phyloP scores from a whole-genome alignment of 2,797 vertebrate genomes.

The Onychomys leucogaster region DNA sequence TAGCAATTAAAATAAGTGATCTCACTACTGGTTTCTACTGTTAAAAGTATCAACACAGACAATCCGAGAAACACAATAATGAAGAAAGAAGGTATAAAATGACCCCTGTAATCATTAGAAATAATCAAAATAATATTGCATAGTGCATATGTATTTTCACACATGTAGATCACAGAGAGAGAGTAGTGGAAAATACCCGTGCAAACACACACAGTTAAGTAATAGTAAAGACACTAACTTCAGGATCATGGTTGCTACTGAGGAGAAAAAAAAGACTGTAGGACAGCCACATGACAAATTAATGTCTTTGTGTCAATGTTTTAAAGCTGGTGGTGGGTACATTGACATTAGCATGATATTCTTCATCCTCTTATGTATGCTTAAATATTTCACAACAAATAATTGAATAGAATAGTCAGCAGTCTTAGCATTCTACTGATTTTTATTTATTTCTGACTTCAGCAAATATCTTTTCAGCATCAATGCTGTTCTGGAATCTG shows the following conservation, averaged over 20 bases:
- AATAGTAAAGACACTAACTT: neutral
- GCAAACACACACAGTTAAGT: neutral
- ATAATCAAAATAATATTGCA: neutral
- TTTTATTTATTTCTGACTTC: conserved; percentile 9
- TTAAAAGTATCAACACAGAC: neutral
- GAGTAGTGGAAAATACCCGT: neutral
- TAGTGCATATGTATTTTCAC: neutral
- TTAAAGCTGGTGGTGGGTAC: neutral
- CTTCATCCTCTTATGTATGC: neutral
- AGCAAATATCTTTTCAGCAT: neutral
- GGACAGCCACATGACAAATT: neutral
- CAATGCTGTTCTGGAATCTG: neutral
- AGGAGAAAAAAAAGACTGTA: neutral
- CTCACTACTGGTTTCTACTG: neutral
- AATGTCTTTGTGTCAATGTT: neutral
- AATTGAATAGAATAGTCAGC: neutral
- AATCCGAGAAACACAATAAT: neutral
- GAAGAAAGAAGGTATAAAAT: neutral
- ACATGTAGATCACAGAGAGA: neutral
- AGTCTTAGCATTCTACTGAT: neutral
- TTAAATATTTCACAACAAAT: conserved; percentile 52
- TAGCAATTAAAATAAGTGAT: neutral
- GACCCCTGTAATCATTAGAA: neutral
- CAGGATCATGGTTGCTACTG: neutral
- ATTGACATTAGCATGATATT: neutral